A percentile compares a stretch with the other conserved stretches of the same genome.
Conservation (phyloP, 2,797 vertebrate species). For the Cirrhinus mrigala region DNA sequence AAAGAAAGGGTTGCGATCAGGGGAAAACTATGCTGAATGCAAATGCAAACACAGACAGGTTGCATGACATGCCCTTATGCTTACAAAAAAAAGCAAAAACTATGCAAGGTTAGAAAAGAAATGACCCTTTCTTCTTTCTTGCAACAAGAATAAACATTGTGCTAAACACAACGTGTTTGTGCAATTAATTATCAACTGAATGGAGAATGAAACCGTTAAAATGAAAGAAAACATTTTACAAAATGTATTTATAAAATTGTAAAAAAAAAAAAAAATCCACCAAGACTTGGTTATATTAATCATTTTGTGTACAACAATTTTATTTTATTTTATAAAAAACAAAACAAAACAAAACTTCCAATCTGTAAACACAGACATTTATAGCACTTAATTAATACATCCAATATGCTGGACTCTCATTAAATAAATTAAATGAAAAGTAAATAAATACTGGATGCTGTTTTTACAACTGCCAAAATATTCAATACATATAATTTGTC, state of each 20-base stretch:
- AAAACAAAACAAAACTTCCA: background rate
- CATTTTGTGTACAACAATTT: background rate
- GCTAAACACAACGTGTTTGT: background rate
- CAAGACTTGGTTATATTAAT: background rate
- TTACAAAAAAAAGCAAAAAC: background rate
- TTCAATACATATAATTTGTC: background rate
- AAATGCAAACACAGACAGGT: background rate
- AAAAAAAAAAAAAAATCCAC: fast-evolving
- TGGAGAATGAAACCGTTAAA: background rate
- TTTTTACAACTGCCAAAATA: background rate
- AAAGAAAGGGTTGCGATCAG: background rate
- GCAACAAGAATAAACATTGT: background rate
- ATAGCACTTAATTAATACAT: background rate
- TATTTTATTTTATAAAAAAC: too few species aligned
- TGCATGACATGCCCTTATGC: background rate
- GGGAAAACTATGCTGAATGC: background rate
- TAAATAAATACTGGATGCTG: background rate
- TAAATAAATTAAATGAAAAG: background rate
- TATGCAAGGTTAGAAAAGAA: background rate
- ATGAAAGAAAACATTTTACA: background rate
- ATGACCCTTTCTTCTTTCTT: background rate
- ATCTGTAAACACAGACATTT: background rate
- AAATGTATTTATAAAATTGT: background rate
- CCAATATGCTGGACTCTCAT: background rate
- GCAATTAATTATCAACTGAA: background rate